Percentiles rank a stretch among this genome's conserved stretches.
Conservation (phyloP, 2,113 vertebrate genomes). For the Lamprologus sp. region DNA sequence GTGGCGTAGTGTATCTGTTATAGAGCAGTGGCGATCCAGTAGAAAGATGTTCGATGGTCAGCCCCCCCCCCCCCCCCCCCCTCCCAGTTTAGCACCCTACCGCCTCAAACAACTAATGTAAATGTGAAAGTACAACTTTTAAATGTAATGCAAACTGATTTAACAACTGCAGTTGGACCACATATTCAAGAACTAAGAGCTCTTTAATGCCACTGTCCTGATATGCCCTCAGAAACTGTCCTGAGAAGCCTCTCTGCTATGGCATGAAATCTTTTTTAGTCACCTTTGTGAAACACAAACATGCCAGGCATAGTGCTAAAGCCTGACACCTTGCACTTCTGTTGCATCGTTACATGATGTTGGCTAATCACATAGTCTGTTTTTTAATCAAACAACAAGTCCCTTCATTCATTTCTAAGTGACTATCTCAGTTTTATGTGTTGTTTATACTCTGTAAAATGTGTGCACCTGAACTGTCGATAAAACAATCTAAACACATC, state of each 20-base stretch:
- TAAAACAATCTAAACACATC: background rate
- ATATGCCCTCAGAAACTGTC: background rate
- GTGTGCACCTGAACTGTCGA: background rate
- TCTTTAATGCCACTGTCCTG: background rate
- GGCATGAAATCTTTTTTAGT: slow-evolving; percentile 13
- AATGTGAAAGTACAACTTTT: background rate
- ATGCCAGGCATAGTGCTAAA: background rate
- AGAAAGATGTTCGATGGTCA: too few species aligned
- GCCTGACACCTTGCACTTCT: background rate
- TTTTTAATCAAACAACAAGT: background rate
- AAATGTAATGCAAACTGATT: background rate
- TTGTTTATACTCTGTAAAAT: background rate
- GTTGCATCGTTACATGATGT: background rate
- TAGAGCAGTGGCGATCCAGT: too few species aligned
- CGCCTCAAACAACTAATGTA: background rate
- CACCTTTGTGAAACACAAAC: background rate
- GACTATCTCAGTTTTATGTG: background rate
- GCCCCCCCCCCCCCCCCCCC: too few species aligned
- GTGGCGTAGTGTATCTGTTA: too few species aligned
- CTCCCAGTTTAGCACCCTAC: background rate
- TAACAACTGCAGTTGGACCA: background rate
- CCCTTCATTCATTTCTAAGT: background rate
- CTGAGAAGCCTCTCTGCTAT: slow-evolving; percentile 2
- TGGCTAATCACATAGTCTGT: background rate
- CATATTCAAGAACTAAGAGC: background rate